Percentiles rank a stretch among this genome's conserved stretches.
Evolutionary conservation across 2,797 vertebrate species (phyloP).

Genomic region (Acrossocheilus fasciatus): DNA sequence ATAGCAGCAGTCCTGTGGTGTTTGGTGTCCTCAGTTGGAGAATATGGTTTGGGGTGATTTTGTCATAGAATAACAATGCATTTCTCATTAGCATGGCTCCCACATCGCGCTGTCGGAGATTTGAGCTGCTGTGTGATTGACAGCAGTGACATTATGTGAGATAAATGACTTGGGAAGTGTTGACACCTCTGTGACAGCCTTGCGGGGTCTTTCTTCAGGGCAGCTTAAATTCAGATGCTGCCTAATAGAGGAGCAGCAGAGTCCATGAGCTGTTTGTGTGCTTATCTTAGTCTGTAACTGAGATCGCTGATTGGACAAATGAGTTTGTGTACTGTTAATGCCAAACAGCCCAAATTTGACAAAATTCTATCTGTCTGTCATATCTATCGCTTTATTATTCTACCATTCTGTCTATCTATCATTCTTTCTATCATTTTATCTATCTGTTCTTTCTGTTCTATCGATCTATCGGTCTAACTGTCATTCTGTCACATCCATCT

Average conservation of each 20-base stretch:
- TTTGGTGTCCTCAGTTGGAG: constrained; percentile 38
- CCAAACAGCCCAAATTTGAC: background rate
- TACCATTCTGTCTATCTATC: too few species aligned
- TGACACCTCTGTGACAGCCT: constrained; percentile 66
- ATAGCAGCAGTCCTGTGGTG: constrained; percentile 22
- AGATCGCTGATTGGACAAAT: background rate
- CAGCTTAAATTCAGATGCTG: constrained; percentile 18
- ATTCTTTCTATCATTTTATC: too few species aligned
- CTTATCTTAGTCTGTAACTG: background rate
- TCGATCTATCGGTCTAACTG: too few species aligned
- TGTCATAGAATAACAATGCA: constrained; percentile 65
- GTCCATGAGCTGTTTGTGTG: constrained; percentile 5
- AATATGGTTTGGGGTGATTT: constrained; percentile 57
- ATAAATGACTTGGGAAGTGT: constrained; percentile 61
- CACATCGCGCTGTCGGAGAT: constrained; percentile 58
- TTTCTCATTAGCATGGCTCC: constrained; percentile 72
- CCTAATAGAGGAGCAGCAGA: constrained; percentile 5
- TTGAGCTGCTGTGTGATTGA: constrained; percentile 70
- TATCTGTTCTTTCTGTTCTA: too few species aligned
- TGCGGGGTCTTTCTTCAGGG: constrained; percentile 63
- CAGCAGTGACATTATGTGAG: constrained; percentile 73
- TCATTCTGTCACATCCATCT: too few species aligned
- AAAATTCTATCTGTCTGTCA: background rate
- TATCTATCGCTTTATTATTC: too few species aligned
- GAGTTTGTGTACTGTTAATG: background rate